Conservation (phyloP, 2,797 vertebrate genomes). For the Sebastes reedi region DNA sequence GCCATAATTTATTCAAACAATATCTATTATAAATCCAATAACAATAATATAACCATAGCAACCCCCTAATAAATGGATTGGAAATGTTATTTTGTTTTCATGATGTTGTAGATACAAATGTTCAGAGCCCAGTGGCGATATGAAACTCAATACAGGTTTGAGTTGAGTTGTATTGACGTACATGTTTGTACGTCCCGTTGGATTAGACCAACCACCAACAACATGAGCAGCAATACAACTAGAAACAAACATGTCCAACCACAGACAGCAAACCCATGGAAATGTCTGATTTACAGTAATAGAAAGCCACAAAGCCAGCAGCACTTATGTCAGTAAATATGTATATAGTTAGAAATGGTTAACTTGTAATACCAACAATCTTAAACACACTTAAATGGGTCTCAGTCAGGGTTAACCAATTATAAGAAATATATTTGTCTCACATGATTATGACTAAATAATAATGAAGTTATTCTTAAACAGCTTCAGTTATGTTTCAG, state of each 20-base stretch:
- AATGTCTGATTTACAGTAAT: neutral
- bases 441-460: too few relatives aligned
- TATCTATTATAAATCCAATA: neutral
- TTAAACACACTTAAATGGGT: neutral
- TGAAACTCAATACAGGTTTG: neutral
- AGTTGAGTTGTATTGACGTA: neutral
- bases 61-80: neutral
- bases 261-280: neutral
- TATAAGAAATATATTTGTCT: too few relatives aligned
- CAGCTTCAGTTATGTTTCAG: too few relatives aligned
- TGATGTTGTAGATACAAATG: neutral
- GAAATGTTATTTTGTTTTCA: neutral
- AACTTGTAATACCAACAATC: neutral
- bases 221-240: neutral
- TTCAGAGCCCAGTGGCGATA: too few relatives aligned
- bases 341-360: neutral
- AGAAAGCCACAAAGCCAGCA: neutral
- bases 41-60: neutral
- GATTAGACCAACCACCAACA: neutral
- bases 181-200: neutral
- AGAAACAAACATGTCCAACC: neutral
- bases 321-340: neutral
- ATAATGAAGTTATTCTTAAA: too few relatives aligned
- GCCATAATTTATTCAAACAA: neutral
- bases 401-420: neutral